Conservation (phyloP, 1,140 invertebrate species). For the Drosophila paulistorum region DNA sequence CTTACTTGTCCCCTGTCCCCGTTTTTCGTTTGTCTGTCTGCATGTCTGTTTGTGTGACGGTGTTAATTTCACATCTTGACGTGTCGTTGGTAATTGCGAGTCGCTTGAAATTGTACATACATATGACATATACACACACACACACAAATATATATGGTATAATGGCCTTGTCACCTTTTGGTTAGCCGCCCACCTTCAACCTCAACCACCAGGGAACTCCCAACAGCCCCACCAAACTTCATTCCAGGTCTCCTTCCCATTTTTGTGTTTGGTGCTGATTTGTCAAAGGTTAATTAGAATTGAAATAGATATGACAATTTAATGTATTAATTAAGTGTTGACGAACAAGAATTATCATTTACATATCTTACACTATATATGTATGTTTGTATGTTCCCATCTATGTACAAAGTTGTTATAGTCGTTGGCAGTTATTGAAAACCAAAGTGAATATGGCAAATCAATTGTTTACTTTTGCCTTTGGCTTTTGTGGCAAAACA, state of each 20-base stretch:
- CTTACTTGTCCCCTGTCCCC: slow-evolving; percentile 19
- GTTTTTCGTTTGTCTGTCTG: slow-evolving; percentile 23
- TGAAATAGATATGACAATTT: slow-evolving; percentile 73
- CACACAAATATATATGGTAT: slow-evolving; percentile 28
- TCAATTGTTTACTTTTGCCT: slow-evolving; percentile 21
- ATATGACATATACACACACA: slow-evolving; percentile 23
- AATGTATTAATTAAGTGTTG: slow-evolving; percentile 77
- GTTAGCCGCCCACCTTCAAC: background rate
- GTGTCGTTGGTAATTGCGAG: slow-evolving; percentile 80
- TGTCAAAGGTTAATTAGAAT: slow-evolving; percentile 79
- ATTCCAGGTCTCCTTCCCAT: slow-evolving; percentile 40
- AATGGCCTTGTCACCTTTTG: slow-evolving; percentile 65
- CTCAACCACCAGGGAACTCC: background rate
- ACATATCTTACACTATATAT: no score
- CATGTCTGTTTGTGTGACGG: slow-evolving; percentile 69
- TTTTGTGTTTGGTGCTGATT: slow-evolving; percentile 64
- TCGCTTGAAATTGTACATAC: slow-evolving; percentile 74
- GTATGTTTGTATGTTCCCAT: background rate
- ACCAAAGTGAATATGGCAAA: slow-evolving; percentile 30
- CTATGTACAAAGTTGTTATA: slow-evolving; percentile 22
- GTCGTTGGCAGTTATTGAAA: slow-evolving; percentile 2
- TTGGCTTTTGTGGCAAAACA: background rate
- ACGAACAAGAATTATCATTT: slow-evolving; percentile 45
- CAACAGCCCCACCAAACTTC: slow-evolving; percentile 4
- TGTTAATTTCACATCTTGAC: slow-evolving; percentile 82